A percentile compares a stretch with the other conserved stretches of the same genome.
Conservation (phyloP, 2,113 vertebrate genomes). For the Smithornis capensis region DNA sequence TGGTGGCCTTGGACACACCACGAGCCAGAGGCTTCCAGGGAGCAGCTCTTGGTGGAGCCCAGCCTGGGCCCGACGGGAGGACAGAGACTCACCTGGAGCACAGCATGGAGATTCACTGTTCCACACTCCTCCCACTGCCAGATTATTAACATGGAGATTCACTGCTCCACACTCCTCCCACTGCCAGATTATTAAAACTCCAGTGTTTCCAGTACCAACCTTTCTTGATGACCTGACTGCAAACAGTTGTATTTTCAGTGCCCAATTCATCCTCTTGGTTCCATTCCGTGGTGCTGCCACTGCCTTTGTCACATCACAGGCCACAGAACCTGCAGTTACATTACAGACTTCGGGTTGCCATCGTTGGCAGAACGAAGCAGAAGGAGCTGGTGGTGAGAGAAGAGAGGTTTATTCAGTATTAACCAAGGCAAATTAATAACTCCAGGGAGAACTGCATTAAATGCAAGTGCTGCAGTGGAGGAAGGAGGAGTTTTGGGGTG, state of each 20-base stretch:
- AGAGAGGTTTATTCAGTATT: not conserved
- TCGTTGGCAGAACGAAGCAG: not conserved
- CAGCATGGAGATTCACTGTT: not conserved
- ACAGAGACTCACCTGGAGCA: not conserved
- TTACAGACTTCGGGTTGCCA: not conserved
- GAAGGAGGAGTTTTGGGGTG: accelerated
- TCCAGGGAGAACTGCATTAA: not conserved
- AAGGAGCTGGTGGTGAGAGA: not conserved
- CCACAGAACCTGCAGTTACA: not conserved
- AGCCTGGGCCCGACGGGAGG: not conserved
- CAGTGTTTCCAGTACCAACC: not conserved
- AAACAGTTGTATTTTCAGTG: not conserved
- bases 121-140: not conserved
- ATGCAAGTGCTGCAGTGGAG: not conserved
- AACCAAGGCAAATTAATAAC: not conserved
- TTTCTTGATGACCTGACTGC: not conserved
- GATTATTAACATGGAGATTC: not conserved
- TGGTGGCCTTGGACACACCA: not conserved
- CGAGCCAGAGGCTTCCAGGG: not conserved
- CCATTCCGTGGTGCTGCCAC: not conserved
- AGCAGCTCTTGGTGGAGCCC: not conserved
- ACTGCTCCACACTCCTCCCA: not conserved
- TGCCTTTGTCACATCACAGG: not conserved
- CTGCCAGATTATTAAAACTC: not conserved
- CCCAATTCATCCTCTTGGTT: not conserved